Evolutionary conservation across 2,113 vertebrate genomes (phyloP).

Genomic region (Naja naja): DNA sequence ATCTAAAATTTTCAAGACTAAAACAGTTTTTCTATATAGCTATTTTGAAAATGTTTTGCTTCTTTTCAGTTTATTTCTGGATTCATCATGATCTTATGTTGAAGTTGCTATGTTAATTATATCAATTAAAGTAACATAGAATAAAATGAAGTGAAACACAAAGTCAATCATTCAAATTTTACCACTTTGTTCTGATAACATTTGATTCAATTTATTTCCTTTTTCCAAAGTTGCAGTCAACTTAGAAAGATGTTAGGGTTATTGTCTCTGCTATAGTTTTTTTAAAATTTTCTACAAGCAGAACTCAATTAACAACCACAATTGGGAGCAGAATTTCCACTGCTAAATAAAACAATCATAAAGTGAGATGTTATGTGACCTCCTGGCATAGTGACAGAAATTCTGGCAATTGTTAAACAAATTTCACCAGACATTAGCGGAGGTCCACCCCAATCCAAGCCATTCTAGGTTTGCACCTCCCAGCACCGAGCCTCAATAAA

Average conservation of each 20-base stretch:
- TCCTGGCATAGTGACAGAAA: background rate
- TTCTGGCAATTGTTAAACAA: background rate
- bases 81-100: background rate
- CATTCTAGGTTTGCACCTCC: background rate
- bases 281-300: background rate
- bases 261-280: background rate
- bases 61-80: constrained; percentile 19
- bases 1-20: background rate
- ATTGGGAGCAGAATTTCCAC: background rate
- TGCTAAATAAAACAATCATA: background rate
- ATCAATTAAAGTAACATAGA: constrained; percentile 34
- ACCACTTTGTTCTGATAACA: constrained; percentile 33
- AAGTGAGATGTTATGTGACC: background rate
- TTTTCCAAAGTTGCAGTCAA: background rate
- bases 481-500: background rate
- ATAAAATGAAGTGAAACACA: constrained; percentile 21
- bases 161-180: constrained; percentile 29
- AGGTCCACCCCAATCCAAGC: background rate
- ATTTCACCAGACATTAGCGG: background rate
- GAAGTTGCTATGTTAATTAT: constrained; percentile 14
- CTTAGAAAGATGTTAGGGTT: background rate
- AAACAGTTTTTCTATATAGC: background rate
- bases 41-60: background rate
- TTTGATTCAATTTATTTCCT: constrained; percentile 17
- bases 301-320: background rate